Evolutionary conservation across 2,113 vertebrate genomes (phyloP), one percentile per base, ranked within the genome.

Genomic region (Columba janthina): DNA sequence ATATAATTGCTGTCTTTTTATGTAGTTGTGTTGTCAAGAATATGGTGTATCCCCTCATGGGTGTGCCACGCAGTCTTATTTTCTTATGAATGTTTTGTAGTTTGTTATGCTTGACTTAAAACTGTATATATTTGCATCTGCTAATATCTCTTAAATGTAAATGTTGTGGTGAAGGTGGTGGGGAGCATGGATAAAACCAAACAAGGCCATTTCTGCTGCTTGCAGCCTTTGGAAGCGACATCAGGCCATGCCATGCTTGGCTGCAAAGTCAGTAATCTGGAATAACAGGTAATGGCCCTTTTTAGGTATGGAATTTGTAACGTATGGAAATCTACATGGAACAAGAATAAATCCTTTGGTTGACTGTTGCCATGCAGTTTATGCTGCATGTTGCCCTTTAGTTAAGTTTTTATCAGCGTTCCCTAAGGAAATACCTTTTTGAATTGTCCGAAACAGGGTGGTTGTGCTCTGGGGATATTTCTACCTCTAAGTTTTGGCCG

Each of bases 81-180:
- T 26, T 58, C 60, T 66, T 34, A 15, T 0, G 1, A 25, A 28
- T 53, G 29, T 71, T 60, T 46, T 66, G 8, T 61, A 15, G 28
- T 75, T 90, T 82, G 53, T 86, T 50, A 31, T 62, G 46, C 56
- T 75, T 69, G 67, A 74, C 29, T 90, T 86, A 56, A 21, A 34
- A 2, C 36, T 46, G 8, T 57, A 21, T 62, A 10, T 89, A 74
- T 89, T 85, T 85, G 36, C 66, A 51, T 60, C 36, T 78, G 16
- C 9, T 13, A 36, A 2, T 51, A 40, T 19, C 31, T 66, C 70
- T 22, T 71, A 57, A 67, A 48, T 46, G 78, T 64, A 70, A 93
- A 78, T 70, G 77, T 80, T 89, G 40, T 85, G 80, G 58, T 72
- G 62, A 78, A 57, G 79, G 48, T 72, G 57, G 74, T 72, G 70